Conservation (phyloP, 2,888 invertebrate species). For the Macrophya alboannulata region DNA sequence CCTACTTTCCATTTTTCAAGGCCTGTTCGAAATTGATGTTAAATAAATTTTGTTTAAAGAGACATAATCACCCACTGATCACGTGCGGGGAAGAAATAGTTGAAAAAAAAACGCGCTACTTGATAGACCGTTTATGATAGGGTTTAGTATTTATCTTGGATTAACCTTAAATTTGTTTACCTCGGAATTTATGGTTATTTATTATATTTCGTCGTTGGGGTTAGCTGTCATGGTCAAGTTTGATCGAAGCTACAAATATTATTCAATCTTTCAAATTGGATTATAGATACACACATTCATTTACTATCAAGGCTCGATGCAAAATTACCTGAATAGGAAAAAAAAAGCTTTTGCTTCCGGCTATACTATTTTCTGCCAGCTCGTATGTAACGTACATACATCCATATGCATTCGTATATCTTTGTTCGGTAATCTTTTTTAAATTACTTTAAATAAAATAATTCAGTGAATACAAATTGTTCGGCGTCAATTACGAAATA, state of each 20-base stretch:
- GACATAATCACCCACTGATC: not conserved
- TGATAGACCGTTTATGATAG: not conserved
- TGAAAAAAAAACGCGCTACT: not conserved
- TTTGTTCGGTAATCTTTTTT: constrained; percentile 1
- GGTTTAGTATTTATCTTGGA: constrained; percentile 25
- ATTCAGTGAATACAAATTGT: constrained; percentile 16
- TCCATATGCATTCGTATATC: not conserved
- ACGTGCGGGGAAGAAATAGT: constrained; percentile 11
- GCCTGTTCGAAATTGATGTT: constrained; percentile 2
- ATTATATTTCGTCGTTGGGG: constrained; percentile 1
- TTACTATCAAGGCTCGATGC: not conserved
- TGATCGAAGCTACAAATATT: not conserved
- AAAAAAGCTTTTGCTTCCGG: not conserved
- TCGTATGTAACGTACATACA: not conserved
- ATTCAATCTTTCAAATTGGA: not conserved
- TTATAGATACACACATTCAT: not conserved
- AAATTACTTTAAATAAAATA: constrained; percentile 16
- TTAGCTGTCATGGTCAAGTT: not conserved
- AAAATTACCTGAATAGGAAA: not conserved
- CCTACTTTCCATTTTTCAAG: constrained; percentile 36
- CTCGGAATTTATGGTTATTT: not conserved
- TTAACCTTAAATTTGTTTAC: constrained; percentile 9
- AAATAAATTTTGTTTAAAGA: constrained; percentile 5
- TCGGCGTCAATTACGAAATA: constrained; percentile 40
- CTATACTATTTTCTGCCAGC: not conserved